These are phyloP conservation scores for Amblyraja radiata DNA, from an alignment of 2,797 vertebrate genomes.

Conservation along the genomic window DNA sequence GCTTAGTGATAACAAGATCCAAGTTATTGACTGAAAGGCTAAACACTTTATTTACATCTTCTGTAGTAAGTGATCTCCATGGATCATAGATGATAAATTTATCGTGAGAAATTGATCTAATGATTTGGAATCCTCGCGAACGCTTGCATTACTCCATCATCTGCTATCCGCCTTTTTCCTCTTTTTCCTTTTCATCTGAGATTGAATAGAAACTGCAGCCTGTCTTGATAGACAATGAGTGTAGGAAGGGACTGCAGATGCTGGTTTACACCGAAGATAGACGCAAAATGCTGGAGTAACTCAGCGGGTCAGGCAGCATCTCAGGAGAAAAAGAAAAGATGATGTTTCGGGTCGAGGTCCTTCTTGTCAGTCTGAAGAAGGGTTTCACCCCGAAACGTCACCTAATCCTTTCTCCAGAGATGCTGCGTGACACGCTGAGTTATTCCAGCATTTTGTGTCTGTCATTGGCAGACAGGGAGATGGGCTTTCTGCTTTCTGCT, in stretches of 20 bases:
- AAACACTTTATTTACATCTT: neutral
- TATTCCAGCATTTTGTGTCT: too few species aligned
- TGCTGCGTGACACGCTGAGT: too few species aligned
- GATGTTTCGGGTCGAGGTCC: too few species aligned
- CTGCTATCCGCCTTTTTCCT: neutral
- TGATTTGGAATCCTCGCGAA: neutral
- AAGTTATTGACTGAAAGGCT: neutral
- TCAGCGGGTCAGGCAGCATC: too few species aligned
- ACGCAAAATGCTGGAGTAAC: too few species aligned
- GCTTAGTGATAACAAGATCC: neutral
- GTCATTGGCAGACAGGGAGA: neutral
- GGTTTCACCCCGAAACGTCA: too few species aligned
- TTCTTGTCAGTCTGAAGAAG: too few species aligned
- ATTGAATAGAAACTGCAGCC: neutral
- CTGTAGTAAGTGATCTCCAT: neutral
- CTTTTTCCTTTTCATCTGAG: conserved; percentile 1
- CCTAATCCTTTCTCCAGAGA: too few species aligned
- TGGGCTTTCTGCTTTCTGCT: too few species aligned
- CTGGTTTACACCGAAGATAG: too few species aligned
- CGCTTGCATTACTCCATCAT: neutral
- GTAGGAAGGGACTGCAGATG: too few species aligned
- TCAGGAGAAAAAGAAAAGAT: too few species aligned
- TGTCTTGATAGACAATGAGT: neutral
- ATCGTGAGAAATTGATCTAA: neutral
- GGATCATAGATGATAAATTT: neutral